Evolutionary conservation across 2,113 vertebrate species (phyloP).

Genomic region (Ceyx margarethae): DNA sequence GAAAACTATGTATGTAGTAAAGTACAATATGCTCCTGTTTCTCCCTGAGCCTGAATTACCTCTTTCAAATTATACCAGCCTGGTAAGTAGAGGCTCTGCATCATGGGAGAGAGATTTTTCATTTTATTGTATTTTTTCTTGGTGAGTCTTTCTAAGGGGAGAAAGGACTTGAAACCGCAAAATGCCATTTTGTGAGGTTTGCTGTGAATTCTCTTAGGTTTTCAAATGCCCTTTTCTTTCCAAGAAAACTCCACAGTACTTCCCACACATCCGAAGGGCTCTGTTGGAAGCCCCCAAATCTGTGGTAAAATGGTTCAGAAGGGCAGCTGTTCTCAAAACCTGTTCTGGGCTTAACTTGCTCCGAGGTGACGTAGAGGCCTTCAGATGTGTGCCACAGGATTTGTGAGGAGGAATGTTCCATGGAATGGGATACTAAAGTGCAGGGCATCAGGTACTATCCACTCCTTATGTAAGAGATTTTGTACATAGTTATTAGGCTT

Average conservation of each 20-base stretch:
- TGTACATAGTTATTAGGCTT: background rate
- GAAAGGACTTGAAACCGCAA: background rate
- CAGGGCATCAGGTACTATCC: background rate
- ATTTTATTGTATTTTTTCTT: background rate
- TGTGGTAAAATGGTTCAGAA: background rate
- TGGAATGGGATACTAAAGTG: background rate
- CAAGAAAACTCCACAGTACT: background rate
- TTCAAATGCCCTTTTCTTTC: background rate
- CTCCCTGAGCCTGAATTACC: background rate
- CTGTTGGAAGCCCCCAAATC: background rate
- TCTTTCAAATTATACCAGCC: background rate
- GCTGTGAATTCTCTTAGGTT: background rate
- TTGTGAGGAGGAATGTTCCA: background rate
- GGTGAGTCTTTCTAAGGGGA: background rate
- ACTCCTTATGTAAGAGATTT: background rate
- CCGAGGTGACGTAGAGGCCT: background rate
- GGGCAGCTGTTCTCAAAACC: background rate
- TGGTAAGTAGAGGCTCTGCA: background rate
- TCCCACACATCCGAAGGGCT: background rate
- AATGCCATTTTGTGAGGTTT: background rate
- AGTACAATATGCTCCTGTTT: background rate
- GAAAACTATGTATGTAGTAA: background rate
- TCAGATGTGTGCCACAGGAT: background rate
- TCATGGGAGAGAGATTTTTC: fast-evolving
- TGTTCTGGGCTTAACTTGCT: background rate